A percentile compares a stretch with the other conserved stretches of the same genome.
phyloP scores from a whole-genome alignment of 1,140 invertebrate species.

The Solenopsis invicta region DNA sequence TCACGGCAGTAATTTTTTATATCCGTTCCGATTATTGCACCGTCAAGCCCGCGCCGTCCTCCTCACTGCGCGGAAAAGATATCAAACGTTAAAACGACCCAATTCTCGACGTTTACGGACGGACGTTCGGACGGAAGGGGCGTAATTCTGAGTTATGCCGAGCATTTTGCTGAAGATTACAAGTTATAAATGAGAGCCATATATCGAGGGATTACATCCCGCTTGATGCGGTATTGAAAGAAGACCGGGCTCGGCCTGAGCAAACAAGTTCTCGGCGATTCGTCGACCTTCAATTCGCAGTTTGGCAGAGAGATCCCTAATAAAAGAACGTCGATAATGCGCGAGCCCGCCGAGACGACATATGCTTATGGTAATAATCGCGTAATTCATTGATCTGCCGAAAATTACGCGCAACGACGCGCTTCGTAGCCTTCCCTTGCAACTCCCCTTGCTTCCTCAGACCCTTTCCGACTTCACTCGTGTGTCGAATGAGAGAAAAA shows the following conservation, averaged over 20 bases:
- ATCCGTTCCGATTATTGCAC: neutral
- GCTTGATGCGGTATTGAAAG: constrained; percentile 70
- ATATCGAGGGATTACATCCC: constrained; percentile 80
- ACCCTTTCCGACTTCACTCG: neutral
- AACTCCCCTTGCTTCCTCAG: neutral
- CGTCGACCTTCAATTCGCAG: constrained; percentile 31
- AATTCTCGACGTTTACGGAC: constrained; percentile 9
- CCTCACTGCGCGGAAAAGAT: neutral
- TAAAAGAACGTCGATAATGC: constrained; percentile 45
- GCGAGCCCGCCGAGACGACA: constrained; percentile 52
- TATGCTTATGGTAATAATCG: constrained; percentile 63
- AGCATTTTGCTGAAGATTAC: constrained; percentile 78
- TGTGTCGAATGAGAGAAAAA: neutral
- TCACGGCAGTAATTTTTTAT: constrained; percentile 14
- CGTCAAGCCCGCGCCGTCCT: neutral
- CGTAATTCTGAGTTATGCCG: constrained; percentile 79
- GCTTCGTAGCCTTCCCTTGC: neutral
- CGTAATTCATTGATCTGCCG: constrained; percentile 60
- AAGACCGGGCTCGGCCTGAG: constrained; percentile 67
- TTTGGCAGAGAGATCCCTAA: constrained; percentile 30
- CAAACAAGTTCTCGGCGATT: constrained; percentile 67
- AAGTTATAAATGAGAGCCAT: constrained; percentile 81
- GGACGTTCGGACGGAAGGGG: constrained; percentile 20
- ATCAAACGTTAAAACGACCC: constrained; percentile 11
- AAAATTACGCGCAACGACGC: constrained; percentile 19